Base-by-base conservation (phyloP, 2,888 invertebrate genomes). In the Acronicta alni region DNA sequence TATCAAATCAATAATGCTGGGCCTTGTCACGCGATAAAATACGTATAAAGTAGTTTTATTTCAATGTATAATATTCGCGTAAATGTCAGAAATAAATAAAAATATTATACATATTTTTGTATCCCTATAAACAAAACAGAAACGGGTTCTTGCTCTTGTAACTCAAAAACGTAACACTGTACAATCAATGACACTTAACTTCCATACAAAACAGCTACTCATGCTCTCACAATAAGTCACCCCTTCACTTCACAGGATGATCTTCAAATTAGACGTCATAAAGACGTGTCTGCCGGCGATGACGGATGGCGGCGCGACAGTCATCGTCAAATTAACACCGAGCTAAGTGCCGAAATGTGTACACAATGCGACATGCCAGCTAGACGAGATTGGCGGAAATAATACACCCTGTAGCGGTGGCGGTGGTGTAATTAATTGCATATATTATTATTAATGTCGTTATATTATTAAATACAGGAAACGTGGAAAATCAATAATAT, bases 331-430 rank as follows among this genome's bases (percentile, higher is more conserved):
- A 92, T 93, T 91, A 91, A 92, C 92, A 89, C 83, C 81, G 67
- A 75, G 84, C 88, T 91, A 91, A 93, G 93, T 93, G 93, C 92
- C 86, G 89, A 92, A 92, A 84, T 93, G 88, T 93, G 92, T 92
- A 91, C 85, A 88, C 85, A 86, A 81, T 85, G 81, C 82, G 85
- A 84, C 83, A 68, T 67, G 75, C 63, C 73, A 79, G 71, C 74
- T 81, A 77, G 76, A 76, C 73, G 67, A 66, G 80, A 81, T 83
- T 81, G 82, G 81, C 81, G 85, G 81, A 80, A 84, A 85, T 84
- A 86, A 82, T 75, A 75, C 67, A 68, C 35, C 59, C 67, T 74
- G 58, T 69, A 67, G 62, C 73, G 65, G 57, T 42, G 55, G 55
- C 39, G 45, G 41, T 59, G 42, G 15, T 32, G 63, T 73, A 56